Base-by-base conservation (phyloP, 2,888 invertebrate genomes). In the Lasioglossum malachurum region DNA sequence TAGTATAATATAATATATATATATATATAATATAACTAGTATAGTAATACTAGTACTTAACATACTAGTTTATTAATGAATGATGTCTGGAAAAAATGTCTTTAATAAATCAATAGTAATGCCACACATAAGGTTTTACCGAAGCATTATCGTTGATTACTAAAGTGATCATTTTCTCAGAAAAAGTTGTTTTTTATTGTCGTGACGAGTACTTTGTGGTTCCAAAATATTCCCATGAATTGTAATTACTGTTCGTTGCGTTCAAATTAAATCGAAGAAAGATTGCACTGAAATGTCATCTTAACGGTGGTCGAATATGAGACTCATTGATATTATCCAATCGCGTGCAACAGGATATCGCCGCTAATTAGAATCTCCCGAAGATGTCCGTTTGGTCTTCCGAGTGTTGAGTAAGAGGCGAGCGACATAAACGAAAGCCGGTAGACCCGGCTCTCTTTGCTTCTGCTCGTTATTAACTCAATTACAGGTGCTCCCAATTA, bases 401-500 rank as follows among this genome's bases (percentile, higher is more conserved):
- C 75, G 81, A n/a, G 74, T 49, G 73, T 49, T 35, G 35, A 31
- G 49, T 27, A 53, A 53, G 35, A 78, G 64, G 77, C 74, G 41
- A 64, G 71, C 64, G 83, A 82, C 86, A 84, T 53, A 82, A 86
- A 82, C 79, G 81, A 82, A 84, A 75, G 75, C 82, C 88, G 85
- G 80, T 85, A 85, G 83, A 86, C 69, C 38, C 81, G 85, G 67
- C 49, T 35, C 64, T 31, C 73, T 83, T 76, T 31, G 64, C 78
- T 72, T 73, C 57, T n/a, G 53, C 84, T 83, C 87, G 82, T 90
- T 89, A 89, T 90, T 89, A 90, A 90, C 90, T 90, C 90, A 86
- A 90, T 89, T 90, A 89, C 90, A 77, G 84, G 79, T 87, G 84
- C 80, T 87, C 85, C 90, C 87, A 90, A 90, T 90, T 90, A 90